Evolutionary conservation across 2,113 vertebrate genomes (phyloP), one percentile per base, ranked within the genome.

Genomic region (Brienomyrus longianalis): DNA sequence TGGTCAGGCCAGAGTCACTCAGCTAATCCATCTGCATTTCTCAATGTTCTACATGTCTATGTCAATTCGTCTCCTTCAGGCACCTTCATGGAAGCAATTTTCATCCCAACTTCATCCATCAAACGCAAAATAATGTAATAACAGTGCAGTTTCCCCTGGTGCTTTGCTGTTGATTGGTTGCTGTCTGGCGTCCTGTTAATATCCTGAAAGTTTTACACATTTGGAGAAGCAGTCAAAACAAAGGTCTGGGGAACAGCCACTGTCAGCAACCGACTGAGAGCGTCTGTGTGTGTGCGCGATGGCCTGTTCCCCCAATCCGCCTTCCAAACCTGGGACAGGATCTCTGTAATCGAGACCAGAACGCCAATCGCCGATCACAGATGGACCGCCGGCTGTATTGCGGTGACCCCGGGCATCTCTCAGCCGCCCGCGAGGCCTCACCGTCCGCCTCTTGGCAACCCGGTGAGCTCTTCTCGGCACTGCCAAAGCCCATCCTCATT

Each of bases 401-500:
- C 31, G 17, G 11, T 77, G 70, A 77, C 70, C n/a, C n/a, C 62
- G 3, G 62, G 62, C n/a, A 27, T 66, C 62, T 27, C 62, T 66
- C 8, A 11, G n/a, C 62, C n/a, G 2, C n/a, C 62, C 9, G 9
- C 11, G 62, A 66, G 62, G 9, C 59, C 23, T 10, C 59, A 27
- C 59, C n/a, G 59, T 27, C 23, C 9, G n/a, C 59, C 59, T 66
- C 59, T 66, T 66, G 59, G n/a, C n/a, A 66, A 66, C 59, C 59
- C 21, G 23, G 80, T 5, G 13, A 43, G 48, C 23, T 31, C 31
- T 74, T 50, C 43, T 48, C 31, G 13, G 15, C 70, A 13, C 31
- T 15, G 70, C 70, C 70, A 74, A 74, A 74, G 70, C 70, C 27
- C 8, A 5, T 62, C 47, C 90, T 90, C 90, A 89, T 90, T 90